phyloP scores from a whole-genome alignment of 2,888 invertebrate species.

The Priocnemis perturbator region DNA sequence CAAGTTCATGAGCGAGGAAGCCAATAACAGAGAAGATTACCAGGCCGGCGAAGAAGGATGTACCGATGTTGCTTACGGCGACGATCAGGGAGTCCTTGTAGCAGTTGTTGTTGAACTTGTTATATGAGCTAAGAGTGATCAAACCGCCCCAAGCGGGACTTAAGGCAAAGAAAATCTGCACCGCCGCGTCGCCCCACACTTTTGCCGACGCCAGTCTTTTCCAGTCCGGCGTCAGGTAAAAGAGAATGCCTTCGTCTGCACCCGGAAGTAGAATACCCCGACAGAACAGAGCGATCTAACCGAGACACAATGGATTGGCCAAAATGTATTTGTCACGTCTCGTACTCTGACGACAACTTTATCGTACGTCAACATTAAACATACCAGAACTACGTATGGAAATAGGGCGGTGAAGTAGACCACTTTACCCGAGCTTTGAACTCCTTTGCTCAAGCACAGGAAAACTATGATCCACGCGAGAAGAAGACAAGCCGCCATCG shows the following conservation, averaged over 20 bases:
- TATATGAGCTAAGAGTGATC: conserved; percentile 90
- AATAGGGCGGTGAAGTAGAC: conserved; percentile 87
- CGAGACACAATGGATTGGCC: too few relatives aligned
- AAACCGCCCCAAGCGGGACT: conserved; percentile 92
- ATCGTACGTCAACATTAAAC: conserved; percentile 60
- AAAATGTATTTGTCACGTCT: conserved; percentile 1
- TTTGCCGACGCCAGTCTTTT: conserved; percentile 84
- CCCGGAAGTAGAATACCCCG: conserved; percentile 88
- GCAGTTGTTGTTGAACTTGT: conserved; percentile 89
- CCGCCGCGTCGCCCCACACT: conserved; percentile 90
- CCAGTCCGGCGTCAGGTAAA: conserved; percentile 88
- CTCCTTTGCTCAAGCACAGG: conserved; percentile 86
- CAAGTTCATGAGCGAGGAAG: conserved; percentile 85
- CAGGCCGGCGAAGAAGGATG: conserved; percentile 88
- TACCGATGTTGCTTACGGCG: conserved; percentile 85
- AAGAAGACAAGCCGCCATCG: conserved; percentile 85
- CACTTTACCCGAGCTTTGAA: conserved; percentile 88
- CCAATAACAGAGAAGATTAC: conserved; percentile 90
- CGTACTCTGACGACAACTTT: not conserved
- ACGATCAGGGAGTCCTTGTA: conserved; percentile 87
- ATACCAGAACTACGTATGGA: conserved; percentile 85
- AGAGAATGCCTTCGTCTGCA: conserved; percentile 85
- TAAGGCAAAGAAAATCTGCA: conserved; percentile 91
- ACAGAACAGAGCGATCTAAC: conserved; percentile 79
- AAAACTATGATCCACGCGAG: conserved; percentile 88